Evolutionary conservation across 2,113 vertebrate genomes (phyloP).

Genomic region (Pteruthius melanotis): DNA sequence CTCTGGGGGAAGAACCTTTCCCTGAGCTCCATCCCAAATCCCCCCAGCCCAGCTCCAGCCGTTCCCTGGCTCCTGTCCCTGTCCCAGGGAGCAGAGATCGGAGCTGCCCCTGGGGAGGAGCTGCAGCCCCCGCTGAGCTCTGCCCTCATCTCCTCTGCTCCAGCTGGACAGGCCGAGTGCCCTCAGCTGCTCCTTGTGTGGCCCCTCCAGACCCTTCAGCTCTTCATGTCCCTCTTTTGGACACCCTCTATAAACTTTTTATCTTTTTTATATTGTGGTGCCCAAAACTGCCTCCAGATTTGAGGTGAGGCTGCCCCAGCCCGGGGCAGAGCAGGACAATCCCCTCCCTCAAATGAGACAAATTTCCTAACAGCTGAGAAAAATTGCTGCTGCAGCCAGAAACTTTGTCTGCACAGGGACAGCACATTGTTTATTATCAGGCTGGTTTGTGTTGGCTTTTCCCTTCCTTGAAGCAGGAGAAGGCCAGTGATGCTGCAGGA

Average conservation of each 20-base stretch:
- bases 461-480: background rate
- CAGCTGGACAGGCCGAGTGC: background rate
- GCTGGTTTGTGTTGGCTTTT: background rate
- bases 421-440: background rate
- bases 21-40: fast-evolving
- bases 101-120: background rate
- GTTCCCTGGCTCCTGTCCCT: background rate
- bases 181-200: background rate
- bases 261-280: background rate
- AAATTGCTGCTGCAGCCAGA: background rate
- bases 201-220: background rate
- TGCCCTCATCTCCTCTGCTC: background rate
- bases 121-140: background rate
- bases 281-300: background rate
- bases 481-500: background rate
- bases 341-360: background rate
- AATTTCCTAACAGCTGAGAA: background rate
- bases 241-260: background rate
- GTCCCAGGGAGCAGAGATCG: background rate
- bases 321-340: background rate
- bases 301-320: background rate
- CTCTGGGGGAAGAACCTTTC: background rate
- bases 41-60: background rate
- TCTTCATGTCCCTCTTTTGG: background rate
- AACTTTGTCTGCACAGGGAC: background rate